Conservation (phyloP, 2,888 invertebrate genomes). For the Pollenia griseotomentosa region DNA sequence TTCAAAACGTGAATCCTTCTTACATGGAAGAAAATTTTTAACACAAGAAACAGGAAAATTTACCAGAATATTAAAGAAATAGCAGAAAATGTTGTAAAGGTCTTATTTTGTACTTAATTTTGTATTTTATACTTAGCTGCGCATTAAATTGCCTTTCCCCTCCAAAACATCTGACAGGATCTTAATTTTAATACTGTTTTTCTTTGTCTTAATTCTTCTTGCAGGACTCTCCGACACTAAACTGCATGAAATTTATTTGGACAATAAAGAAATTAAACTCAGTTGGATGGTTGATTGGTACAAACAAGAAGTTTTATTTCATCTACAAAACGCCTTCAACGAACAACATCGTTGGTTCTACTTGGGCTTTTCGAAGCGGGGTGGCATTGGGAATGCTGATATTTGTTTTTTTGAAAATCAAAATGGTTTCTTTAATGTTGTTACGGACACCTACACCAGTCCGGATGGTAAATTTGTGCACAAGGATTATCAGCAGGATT, state of each 20-base stretch:
- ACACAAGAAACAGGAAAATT: too few relatives aligned
- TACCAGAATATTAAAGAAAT: too few relatives aligned
- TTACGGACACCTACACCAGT: slow-evolving; percentile 90
- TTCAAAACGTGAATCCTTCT: too few relatives aligned
- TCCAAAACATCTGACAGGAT: not conserved
- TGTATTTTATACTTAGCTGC: not conserved
- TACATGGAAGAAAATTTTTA: too few relatives aligned
- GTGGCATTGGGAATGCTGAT: slow-evolving; percentile 90
- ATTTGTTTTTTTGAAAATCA: slow-evolving; percentile 91
- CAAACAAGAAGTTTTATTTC: slow-evolving; percentile 84
- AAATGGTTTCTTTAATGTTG: slow-evolving; percentile 83
- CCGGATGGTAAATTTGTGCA: slow-evolving; percentile 87
- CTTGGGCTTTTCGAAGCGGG: slow-evolving; percentile 93
- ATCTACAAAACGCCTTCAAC: slow-evolving; percentile 84
- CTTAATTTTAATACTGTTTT: not conserved
- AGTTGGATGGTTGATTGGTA: slow-evolving; percentile 85
- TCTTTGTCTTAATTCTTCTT: slow-evolving; percentile 18
- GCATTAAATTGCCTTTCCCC: not conserved
- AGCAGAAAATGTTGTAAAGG: not conserved
- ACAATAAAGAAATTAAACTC: slow-evolving; percentile 83
- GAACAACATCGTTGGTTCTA: slow-evolving; percentile 89
- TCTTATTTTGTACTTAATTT: slow-evolving; percentile 14
- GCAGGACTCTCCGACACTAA: slow-evolving; percentile 83
- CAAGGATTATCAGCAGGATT: slow-evolving; percentile 90
- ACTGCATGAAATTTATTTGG: slow-evolving; percentile 82